Conservation (phyloP, 1,140 invertebrate species). For the Hestina assimilis region DNA sequence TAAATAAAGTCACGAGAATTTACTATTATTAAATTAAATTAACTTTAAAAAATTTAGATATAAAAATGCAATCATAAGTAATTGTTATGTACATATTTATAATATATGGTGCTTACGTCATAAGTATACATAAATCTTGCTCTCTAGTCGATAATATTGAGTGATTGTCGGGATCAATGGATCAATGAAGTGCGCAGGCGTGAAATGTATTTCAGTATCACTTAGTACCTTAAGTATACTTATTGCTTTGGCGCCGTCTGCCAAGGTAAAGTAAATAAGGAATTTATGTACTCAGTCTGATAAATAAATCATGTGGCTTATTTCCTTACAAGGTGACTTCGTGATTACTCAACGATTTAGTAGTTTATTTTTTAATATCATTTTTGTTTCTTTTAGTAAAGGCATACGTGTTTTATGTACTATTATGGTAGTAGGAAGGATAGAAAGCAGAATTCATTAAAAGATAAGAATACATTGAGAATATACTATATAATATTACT, state of each 20-base stretch:
- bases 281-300: background rate
- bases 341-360: too few species aligned
- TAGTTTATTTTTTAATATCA: too few species aligned
- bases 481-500: too few species aligned
- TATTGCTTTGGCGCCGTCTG: slow-evolving; percentile 17
- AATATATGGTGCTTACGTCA: slow-evolving; percentile 14
- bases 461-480: too few species aligned
- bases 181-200: slow-evolving; percentile 17
- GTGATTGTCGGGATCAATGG: slow-evolving; percentile 1
- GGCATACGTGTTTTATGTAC: too few species aligned
- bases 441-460: too few species aligned
- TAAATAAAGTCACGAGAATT: too few species aligned
- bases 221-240: slow-evolving; percentile 9
- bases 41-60: slow-evolving; percentile 7
- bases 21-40: background rate
- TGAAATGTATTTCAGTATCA: slow-evolving; percentile 15
- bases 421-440: too few species aligned
- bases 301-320: background rate
- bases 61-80: too few species aligned
- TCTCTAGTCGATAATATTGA: slow-evolving; percentile 19
- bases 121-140: slow-evolving; percentile 13
- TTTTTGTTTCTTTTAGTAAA: too few species aligned
- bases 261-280: slow-evolving; percentile 7
- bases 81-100: too few species aligned
- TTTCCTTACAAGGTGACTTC: too few species aligned